Evolutionary conservation across 2,888 invertebrate species (phyloP).

Genomic region (Stegophylla sp.): DNA sequence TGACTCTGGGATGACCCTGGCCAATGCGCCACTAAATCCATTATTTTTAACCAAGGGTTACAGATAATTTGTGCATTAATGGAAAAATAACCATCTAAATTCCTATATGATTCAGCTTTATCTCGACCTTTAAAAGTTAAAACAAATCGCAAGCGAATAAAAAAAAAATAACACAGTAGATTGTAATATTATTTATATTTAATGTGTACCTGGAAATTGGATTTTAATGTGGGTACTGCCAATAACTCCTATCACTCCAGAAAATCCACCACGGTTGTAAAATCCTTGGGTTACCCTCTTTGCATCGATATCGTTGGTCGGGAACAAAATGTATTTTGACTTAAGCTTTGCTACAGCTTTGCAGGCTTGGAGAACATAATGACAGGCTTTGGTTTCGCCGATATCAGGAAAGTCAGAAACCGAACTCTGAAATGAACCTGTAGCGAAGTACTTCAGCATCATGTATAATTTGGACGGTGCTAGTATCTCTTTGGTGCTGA

Average conservation of each 20-base stretch:
- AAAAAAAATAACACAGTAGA: not conserved
- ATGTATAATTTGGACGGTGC: conserved; percentile 1
- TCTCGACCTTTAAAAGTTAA: conserved; percentile 1
- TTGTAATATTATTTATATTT: not conserved
- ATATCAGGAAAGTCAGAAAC: not conserved
- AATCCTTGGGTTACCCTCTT: not conserved
- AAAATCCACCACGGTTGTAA: conserved; percentile 1
- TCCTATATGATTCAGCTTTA: not conserved
- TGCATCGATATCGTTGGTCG: not conserved
- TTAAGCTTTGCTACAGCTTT: not conserved
- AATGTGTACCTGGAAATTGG: not conserved
- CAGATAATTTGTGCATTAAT: not conserved
- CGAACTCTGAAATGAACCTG: not conserved
- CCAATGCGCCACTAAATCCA: not conserved
- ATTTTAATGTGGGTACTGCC: conserved; percentile 11
- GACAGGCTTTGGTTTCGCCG: not conserved
- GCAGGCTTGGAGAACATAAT: not conserved
- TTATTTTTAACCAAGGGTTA: not conserved
- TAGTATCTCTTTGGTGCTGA: conserved; percentile 5
- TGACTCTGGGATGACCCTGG: not conserved
- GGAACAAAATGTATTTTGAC: not conserved
- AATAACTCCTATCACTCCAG: not conserved
- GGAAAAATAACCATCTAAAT: not conserved
- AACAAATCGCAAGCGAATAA: not conserved
- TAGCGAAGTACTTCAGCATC: conserved; percentile 4